Percentiles rank a stretch among this genome's conserved stretches.
Conservation (phyloP, 2,888 invertebrate genomes). For the Syrphus vitripennis region DNA sequence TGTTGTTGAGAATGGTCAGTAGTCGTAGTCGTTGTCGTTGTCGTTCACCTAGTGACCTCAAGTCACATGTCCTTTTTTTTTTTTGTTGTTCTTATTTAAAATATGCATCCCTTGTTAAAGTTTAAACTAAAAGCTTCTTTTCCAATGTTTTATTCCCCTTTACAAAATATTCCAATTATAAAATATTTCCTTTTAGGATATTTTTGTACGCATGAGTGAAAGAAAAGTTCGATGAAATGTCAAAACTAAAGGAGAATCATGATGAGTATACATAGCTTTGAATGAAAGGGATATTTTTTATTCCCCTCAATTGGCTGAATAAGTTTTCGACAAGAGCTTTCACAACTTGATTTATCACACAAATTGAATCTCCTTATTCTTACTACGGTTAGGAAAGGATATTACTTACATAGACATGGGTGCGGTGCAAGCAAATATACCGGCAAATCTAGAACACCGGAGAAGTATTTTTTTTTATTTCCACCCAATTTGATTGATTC, state of each 20-base stretch:
- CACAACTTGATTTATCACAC: neutral
- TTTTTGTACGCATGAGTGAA: neutral
- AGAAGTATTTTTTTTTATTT: neutral
- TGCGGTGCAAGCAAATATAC: conserved; percentile 16
- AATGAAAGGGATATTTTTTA: neutral
- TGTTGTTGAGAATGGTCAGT: conserved; percentile 49
- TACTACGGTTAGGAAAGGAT: neutral
- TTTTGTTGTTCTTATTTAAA: no score
- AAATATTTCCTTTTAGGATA: neutral
- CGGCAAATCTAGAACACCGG: neutral
- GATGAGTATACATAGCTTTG: neutral
- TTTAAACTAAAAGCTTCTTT: neutral
- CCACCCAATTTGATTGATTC: neutral
- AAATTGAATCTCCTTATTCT: neutral
- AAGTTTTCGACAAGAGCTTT: neutral
- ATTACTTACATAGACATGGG: conserved; percentile 1
- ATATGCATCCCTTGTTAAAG: conserved; percentile 23
- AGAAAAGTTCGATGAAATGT: neutral
- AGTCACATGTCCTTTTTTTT: neutral
- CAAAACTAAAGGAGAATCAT: neutral
- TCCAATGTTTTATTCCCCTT: neutral
- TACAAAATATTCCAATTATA: neutral
- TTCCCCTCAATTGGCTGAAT: neutral
- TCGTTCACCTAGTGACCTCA: conserved; percentile 60
- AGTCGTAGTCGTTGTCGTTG: no score